phyloP scores from a whole-genome alignment of 2,113 vertebrate genomes.

The Tricholaema leucomelas region DNA sequence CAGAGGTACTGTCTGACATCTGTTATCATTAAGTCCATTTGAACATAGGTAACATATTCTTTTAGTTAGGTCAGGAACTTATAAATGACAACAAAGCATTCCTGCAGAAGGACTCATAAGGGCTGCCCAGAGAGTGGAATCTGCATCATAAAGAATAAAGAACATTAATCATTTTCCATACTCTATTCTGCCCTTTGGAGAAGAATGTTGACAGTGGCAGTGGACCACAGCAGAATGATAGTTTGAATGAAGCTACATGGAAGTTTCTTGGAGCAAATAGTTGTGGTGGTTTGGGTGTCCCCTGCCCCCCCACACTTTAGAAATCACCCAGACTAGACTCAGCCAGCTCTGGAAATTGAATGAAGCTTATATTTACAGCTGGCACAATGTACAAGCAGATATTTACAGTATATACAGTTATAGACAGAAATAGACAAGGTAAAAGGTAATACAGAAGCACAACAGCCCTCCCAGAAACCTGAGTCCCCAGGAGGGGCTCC shows the following conservation, averaged over 20 bases:
- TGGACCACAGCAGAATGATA: not conserved
- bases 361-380: too few species aligned
- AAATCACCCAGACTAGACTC: too few species aligned
- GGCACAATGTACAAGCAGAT: too few species aligned
- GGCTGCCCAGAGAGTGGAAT: not conserved
- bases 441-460: too few species aligned
- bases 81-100: not conserved
- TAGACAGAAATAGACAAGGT: too few species aligned
- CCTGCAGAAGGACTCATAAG: not conserved
- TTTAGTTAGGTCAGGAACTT: not conserved
- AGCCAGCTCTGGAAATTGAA: too few species aligned
- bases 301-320: too few species aligned
- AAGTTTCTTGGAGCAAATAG: not conserved
- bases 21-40: not conserved
- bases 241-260: not conserved
- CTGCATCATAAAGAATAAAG: not conserved
- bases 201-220: not conserved
- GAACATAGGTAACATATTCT: not conserved
- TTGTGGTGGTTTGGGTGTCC: too few species aligned
- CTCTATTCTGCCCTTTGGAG: not conserved
- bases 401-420: too few species aligned
- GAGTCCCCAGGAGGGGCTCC: too few species aligned
- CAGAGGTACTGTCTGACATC: not conserved
- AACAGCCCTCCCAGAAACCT: too few species aligned
- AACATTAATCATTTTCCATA: not conserved